phyloP scores from a whole-genome alignment of 1,140 invertebrate genomes.

The Ruditapes philippinarum region DNA sequence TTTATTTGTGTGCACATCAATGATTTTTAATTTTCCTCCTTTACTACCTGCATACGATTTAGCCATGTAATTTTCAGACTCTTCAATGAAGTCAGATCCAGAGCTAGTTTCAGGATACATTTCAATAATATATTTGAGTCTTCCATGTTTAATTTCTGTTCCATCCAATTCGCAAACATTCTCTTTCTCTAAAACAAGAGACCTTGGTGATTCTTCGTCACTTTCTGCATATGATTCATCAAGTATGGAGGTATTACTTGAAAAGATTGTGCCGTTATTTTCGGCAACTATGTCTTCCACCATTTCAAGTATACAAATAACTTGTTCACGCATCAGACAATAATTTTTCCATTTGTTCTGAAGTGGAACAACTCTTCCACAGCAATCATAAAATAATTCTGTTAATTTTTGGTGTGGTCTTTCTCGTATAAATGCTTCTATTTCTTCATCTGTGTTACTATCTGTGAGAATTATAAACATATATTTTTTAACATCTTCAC shows the following conservation, averaged over 20 bases:
- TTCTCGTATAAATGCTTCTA: background rate
- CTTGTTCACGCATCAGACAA: background rate
- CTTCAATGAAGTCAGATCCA: no score
- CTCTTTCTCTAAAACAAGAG: no score
- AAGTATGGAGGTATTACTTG: background rate
- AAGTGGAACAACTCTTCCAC: background rate
- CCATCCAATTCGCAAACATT: no score
- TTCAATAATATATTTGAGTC: no score
- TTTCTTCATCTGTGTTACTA: background rate
- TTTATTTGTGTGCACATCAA: no score
- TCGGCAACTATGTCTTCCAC: background rate
- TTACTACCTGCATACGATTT: no score
- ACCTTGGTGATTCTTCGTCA: no score
- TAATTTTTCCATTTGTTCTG: background rate
- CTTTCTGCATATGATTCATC: background rate
- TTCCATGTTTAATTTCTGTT: no score
- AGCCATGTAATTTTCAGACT: no score
- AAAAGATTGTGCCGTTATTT: background rate
- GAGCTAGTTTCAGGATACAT: no score
- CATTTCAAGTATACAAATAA: background rate
- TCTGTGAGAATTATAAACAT: constrained; percentile 15
- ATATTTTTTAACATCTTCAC: constrained; percentile 14
- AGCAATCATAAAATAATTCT: background rate
- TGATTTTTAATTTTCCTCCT: no score
- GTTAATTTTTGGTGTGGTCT: background rate